Base-by-base conservation (phyloP, 1,140 invertebrate species). In the Luehdorfia chinensis region DNA sequence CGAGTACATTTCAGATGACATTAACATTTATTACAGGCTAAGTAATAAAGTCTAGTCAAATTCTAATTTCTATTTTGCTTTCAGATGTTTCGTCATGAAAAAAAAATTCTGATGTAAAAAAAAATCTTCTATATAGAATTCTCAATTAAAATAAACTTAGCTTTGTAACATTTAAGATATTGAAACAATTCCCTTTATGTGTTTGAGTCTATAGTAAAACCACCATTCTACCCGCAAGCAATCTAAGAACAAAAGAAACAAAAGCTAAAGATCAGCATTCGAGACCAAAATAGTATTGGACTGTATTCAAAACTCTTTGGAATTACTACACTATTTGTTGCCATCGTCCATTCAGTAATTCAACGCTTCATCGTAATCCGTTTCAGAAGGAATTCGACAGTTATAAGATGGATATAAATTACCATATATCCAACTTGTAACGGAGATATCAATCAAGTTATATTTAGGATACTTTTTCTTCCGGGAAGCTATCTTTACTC, bases 281-380 rank as follows among this genome's bases (percentile, higher is more conserved):
- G 47, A 60, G 72, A 80, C 77, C 55, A 54, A 84, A 84, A 84
- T 84, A 84, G 75, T 69, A 44, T 81, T 84, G 80, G 80, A 84
- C 72, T 70, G 65, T 70, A 84, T 79, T 81, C 80, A 84, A 84
- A 84, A 81, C 80, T 80, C 72, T 76, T 80, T 55, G 77, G 75
- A 81, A 81, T 81, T 74, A 84, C 75, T 73, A 75, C 36, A 66
- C 75, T 74, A 84, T 84, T 84, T 79, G 74, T 80, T 75, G 55
- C 68, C 57, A 58, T 64, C 69, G 63, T 56, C 74, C 79, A 84
- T 84, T 84, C 79, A 84, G 77, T 77, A 83, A 75, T 66, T 79
- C 77, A 79, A 69, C 68, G 67, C 56, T 37, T 55, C 66, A 59
- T 57, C 47, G 58, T 75, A 77, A 77, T 75, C 68, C 69, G 69